Evolutionary conservation across 2,888 invertebrate species (phyloP), one percentile per base, ranked within the genome.

Genomic region (Rhopalosiphum nymphaeae): DNA sequence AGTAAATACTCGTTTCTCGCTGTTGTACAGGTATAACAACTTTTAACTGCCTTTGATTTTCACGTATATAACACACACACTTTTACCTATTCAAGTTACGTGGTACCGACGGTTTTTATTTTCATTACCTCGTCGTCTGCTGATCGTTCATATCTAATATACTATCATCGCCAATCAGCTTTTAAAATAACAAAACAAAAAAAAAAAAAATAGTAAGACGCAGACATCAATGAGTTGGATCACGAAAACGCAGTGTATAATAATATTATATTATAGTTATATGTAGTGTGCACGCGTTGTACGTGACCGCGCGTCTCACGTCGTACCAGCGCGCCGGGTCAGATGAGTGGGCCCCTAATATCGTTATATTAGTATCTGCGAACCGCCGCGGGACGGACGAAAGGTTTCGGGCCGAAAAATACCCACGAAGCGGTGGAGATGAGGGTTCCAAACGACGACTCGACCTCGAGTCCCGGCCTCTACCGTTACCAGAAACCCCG

Each of bases 391-490:
- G 56, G 53, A 44, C 84, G 46, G 46, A 57, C 42, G 57, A 84
- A 89, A 93, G 89, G 84, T 89, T 93, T 89, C 36, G 89, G 89
- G 56, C 89, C 29, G 89, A 89, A 57, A 57, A 85, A 93, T 87
- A 91, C 26, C 16, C 4, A 78, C 21, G 21, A 36, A 25, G 87
- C 11, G 67, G 44, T 21, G 88, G 88, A 88, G 25, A 21, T 53
- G 53, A 46, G 89, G 78, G 78, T 44, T 84, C 25, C 84, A 44
- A 46, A 89, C 89, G 57, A 89, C 84, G 56, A 89, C 89, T 84
- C 78, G 78, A 26, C 84, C 46, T 36, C 88, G 1, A n/a, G n/a
- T 84, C 46, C 7, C 16, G 16, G 5, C 44, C 84, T 2, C 29
- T 3, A 25, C 21, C 46, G 46, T n/a, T 46, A 10, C 46, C 56